phyloP scores from a whole-genome alignment of 2,113 vertebrate genomes.

The Hucho hucho region DNA sequence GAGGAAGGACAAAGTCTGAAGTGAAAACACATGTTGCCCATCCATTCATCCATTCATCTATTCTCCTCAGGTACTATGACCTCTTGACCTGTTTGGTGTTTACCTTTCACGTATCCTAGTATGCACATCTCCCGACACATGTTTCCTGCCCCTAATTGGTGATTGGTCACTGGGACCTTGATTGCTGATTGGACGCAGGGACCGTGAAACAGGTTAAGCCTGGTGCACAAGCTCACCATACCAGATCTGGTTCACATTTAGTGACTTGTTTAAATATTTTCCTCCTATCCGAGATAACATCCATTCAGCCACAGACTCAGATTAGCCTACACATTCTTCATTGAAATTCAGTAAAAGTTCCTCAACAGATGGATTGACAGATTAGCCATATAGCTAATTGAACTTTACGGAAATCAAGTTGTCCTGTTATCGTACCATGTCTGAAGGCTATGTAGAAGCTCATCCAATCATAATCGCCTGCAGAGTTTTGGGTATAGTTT shows the following conservation, averaged over 20 bases:
- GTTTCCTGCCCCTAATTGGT: neutral
- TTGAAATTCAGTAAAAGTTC: neutral
- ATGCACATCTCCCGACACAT: neutral
- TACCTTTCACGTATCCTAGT: neutral
- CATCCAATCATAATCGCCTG: too few relatives aligned
- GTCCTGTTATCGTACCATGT: too few relatives aligned
- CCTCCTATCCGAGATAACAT: neutral
- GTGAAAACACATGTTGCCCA: too few relatives aligned
- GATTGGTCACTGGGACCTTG: neutral
- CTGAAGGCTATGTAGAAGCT: too few relatives aligned
- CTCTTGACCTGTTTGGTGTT: neutral
- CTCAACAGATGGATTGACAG: neutral
- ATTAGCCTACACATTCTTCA: neutral
- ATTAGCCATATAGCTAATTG: too few relatives aligned
- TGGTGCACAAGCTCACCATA: neutral
- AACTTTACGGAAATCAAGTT: too few relatives aligned
- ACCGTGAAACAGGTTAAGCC: neutral
- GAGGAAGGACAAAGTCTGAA: neutral
- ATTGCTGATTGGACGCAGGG: too few relatives aligned
- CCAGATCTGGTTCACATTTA: neutral
- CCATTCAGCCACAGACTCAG: neutral
- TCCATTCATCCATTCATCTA: conserved; percentile 16
- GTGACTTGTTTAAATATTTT: neutral
- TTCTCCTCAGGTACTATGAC: conserved; percentile 5
- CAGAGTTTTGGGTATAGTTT: too few relatives aligned